Conservation (phyloP, 2,888 invertebrate genomes). For the Cephalotes varians region DNA sequence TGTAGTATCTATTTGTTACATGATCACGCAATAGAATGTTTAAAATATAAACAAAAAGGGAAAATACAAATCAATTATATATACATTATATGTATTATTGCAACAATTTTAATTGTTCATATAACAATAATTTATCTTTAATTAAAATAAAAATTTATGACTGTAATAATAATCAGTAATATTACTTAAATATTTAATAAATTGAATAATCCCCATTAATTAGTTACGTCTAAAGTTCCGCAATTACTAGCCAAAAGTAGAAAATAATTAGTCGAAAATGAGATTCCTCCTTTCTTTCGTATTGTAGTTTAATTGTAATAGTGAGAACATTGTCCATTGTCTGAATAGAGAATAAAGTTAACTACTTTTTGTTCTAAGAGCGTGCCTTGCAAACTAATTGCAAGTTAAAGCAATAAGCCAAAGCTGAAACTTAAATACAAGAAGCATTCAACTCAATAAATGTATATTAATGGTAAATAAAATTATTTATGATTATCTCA, state of each 20-base stretch:
- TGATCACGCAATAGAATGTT: not conserved
- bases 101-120: not conserved
- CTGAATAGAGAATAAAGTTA: constrained; percentile 44
- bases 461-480: not conserved
- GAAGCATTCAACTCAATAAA: constrained; percentile 12
- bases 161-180: not conserved
- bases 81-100: no score
- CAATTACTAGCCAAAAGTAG: constrained; percentile 20
- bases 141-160: not conserved
- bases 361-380: constrained; percentile 33
- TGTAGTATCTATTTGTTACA: not conserved
- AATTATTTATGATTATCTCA: constrained; percentile 8
- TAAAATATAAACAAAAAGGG: not conserved
- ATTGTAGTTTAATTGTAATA: constrained; percentile 26
- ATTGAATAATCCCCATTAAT: constrained; percentile 1
- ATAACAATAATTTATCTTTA: not conserved
- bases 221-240: constrained; percentile 5
- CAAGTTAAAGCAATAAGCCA: constrained; percentile 28
- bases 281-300: constrained; percentile 13
- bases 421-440: constrained; percentile 24
- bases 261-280: constrained; percentile 30
- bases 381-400: constrained; percentile 21
- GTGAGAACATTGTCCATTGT: constrained; percentile 26
- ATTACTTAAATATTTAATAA: constrained; percentile 2
- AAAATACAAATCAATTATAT: not conserved